Base-by-base conservation (phyloP, 2,113 vertebrate species). In the Cacatua alba region DNA sequence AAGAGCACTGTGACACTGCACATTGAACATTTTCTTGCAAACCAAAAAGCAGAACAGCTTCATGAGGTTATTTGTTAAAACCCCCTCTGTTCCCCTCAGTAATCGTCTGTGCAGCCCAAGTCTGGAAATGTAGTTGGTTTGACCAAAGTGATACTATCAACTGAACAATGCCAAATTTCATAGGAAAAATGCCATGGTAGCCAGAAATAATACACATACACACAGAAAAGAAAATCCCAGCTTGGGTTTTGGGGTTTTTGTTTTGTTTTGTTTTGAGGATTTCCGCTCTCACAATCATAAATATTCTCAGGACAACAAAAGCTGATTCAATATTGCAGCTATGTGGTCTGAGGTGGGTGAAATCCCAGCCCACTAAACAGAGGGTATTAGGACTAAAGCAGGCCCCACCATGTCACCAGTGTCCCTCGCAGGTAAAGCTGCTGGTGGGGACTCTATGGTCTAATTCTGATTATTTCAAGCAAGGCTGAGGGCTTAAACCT, bases 91-190 rank as follows among this genome's bases (percentile, higher is more conserved):
- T 83, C 72, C 68, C 25, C 76, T 94, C 59, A 8, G 33, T 91
- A 97, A 95, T 53, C 80, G 55, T 51, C 52, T 59, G 52, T 51
- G 25, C 75, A 82, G 52, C 39, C 74, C 88, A 64, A 87, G 92
- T 96, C 95, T 97, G 95, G 82, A 97, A 98, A 97, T 92, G 65
- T 41, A 95, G 51, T 95, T 97, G 95, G 85, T 69, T 92, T 90
- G 69, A 87, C 90, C 74, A 75, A 93, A 91, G 82, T 29, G 94
- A 86, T 95, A 41, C 65, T 86, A 92, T 93, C 74, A 91, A 68
- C 46, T 74, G 49, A 96, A 95, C 46, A 94, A 96, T 95, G 94
- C 53, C 83, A 95, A 93, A 94, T 31, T 94, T 90, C 83, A 81
- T 39, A 82, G 72, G 92, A 68, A 96, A 97, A 98, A 88, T 14